Evolutionary conservation across 2,888 invertebrate genomes (phyloP).

Genomic region (Thumatha senex): DNA sequence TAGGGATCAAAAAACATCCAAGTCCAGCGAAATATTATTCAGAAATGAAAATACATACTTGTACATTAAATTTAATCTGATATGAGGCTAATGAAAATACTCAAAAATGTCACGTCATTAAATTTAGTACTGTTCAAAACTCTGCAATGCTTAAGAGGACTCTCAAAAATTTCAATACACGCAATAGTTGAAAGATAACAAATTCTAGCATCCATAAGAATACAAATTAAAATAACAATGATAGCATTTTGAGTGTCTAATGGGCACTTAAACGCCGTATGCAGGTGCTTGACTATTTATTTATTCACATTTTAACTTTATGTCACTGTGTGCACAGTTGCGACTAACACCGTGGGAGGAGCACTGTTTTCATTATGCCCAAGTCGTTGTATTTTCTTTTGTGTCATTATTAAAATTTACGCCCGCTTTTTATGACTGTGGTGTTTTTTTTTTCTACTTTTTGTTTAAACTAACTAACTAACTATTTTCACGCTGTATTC

Average conservation of each 20-base stretch:
- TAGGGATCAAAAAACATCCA: too few species aligned
- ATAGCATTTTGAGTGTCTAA: conserved; percentile 54
- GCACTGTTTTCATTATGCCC: conserved; percentile 48
- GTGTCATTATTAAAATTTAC: conserved; percentile 43
- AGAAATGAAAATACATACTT: too few species aligned
- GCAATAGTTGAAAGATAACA: conserved; percentile 11
- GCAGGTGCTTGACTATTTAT: conserved; percentile 67
- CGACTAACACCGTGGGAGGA: conserved; percentile 58
- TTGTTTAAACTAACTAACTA: too few species aligned
- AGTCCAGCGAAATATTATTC: too few species aligned
- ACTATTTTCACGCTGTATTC: too few species aligned
- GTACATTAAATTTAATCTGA: too few species aligned
- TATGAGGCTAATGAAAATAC: too few species aligned
- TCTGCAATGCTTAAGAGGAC: neutral
- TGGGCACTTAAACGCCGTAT: conserved; percentile 61
- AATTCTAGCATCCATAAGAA: conserved; percentile 25
- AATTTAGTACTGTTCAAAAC: neutral
- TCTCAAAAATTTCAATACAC: conserved; percentile 5
- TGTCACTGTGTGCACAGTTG: conserved; percentile 54
- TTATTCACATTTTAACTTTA: conserved; percentile 60
- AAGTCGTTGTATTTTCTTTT: conserved; percentile 41
- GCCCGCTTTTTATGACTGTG: conserved; percentile 23
- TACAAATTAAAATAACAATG: conserved; percentile 43
- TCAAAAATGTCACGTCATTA: neutral
- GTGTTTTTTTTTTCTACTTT: conserved; percentile 19